Percentiles rank a stretch among this genome's conserved stretches.
These are phyloP conservation scores for Oryzaephilus surinamensis DNA, from an alignment of 1,140 invertebrate genomes.

Conservation along the genomic window DNA sequence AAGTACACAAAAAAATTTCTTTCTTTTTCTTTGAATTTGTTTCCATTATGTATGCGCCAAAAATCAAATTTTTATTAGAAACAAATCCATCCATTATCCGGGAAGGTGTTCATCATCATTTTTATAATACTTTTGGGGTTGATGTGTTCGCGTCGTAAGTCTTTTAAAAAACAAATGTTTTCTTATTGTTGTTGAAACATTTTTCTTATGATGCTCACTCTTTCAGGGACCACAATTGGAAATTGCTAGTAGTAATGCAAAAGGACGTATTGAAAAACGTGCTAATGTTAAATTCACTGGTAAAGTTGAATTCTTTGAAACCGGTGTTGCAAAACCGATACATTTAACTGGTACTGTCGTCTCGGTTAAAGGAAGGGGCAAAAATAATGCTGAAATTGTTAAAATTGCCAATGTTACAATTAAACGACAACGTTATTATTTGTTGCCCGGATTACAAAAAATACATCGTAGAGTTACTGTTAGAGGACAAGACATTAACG, in stretches of 20 bases:
- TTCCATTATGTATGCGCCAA: slow-evolving; percentile 7
- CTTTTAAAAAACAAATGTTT: slow-evolving; percentile 19
- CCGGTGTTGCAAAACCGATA: slow-evolving; percentile 45
- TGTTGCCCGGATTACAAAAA: slow-evolving; percentile 50
- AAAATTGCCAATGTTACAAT: slow-evolving; percentile 48
- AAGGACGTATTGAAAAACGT: slow-evolving; percentile 47
- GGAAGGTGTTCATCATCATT: background rate
- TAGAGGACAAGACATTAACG: slow-evolving; percentile 45
- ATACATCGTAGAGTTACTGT: slow-evolving; percentile 49
- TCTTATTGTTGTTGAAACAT: slow-evolving; percentile 7
- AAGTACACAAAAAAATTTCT: slow-evolving; percentile 32
- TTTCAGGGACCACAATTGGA: slow-evolving; percentile 42
- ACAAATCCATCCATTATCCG: background rate
- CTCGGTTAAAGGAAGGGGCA: slow-evolving; percentile 38
- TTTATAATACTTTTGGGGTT: too few relatives aligned
- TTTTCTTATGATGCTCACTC: slow-evolving; percentile 34
- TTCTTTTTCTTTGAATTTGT: slow-evolving; percentile 2
- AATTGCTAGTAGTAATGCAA: slow-evolving; percentile 33
- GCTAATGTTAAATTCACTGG: slow-evolving; percentile 50
- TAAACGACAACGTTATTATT: slow-evolving; percentile 46
- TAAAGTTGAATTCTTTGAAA: slow-evolving; percentile 56
- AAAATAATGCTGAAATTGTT: slow-evolving; percentile 38
- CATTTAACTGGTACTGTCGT: slow-evolving; percentile 47
- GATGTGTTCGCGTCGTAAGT: slow-evolving; percentile 22
- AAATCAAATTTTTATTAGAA: slow-evolving; percentile 7